These are phyloP conservation scores for Orchesella cincta DNA, from an alignment of 1,140 invertebrate species.

Conservation along the genomic window DNA sequence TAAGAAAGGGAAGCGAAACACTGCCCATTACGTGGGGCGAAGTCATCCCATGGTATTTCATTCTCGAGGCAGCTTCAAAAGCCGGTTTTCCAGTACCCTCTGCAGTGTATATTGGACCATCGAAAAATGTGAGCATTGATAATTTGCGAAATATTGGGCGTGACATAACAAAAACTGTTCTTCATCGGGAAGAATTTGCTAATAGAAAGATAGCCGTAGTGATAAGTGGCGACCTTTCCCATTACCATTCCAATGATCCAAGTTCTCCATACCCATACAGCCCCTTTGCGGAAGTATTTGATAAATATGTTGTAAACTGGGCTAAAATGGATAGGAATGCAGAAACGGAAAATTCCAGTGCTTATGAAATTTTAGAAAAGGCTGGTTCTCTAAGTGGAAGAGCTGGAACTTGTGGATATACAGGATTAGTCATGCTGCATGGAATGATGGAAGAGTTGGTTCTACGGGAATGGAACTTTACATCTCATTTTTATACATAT, in stretches of 20 bases:
- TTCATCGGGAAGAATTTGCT: not conserved
- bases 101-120: conserved; percentile 36
- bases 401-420: conserved; percentile 39
- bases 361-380: conserved; percentile 14
- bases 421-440: conserved; percentile 42
- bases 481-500: conserved; percentile 29
- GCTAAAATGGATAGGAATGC: conserved; percentile 22
- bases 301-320: conserved; percentile 33
- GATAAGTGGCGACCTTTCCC: conserved; percentile 41
- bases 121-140: not conserved
- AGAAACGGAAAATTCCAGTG: not conserved
- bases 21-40: conserved; percentile 39
- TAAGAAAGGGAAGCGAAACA: not conserved
- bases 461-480: not conserved
- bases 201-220: conserved; percentile 37
- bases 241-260: conserved; percentile 40
- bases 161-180: conserved; percentile 13
- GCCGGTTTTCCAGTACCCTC: conserved; percentile 16
- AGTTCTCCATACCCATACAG: conserved; percentile 38
- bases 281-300: conserved; percentile 24
- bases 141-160: conserved; percentile 33
- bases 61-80: conserved; percentile 33
- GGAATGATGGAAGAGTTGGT: conserved; percentile 27
- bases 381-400: conserved; percentile 22
- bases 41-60: conserved; percentile 44